Evolutionary conservation across 2,113 vertebrate genomes (phyloP), one percentile per base, ranked within the genome.

Genomic region (Brachyhypopomus occidentalis): DNA sequence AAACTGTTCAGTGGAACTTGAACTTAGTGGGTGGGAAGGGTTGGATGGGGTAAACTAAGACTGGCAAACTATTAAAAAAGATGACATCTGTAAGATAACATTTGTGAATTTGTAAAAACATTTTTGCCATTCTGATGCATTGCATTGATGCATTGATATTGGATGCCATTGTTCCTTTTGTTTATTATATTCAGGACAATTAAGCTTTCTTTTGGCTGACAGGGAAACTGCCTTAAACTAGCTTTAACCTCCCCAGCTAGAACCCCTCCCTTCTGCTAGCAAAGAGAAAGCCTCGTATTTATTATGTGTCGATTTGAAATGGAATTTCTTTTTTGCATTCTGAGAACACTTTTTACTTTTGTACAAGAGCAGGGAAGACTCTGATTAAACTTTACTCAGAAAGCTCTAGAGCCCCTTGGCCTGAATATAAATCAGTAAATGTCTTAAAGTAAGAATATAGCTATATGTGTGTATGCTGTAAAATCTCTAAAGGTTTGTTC

Each of bases 91-190:
- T 95, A 90, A 93, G 91, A 96, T 92, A 94, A 90, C 90, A 95
- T 88, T 95, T 95, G 95, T 96, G 95, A 94, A 96, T 96, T 96
- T 97, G 95, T 97, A 96, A 91, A 94, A 95, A 93, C 84, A 69
- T 70, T 90, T 86, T 77, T 84, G 88, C 87, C 84, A 84, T 91
- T 90, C 86, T 88, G 91, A 81, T 80, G n/a, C n/a, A n/a, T n/a
- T n/a, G n/a, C n/a, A n/a, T n/a, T n/a, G 84, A 92, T 90, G 87
- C 69, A 30, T 88, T 79, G 79, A 75, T 85, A 73, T 87, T 77
- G 87, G 87, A 94, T 89, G 93, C 94, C 94, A 91, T 94, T 95
- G 95, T 96, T 92, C 83, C 84, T 93, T 94, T 93, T 94, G 94
- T 94, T 92, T 92, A 94, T 83, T 85, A 73, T 88, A 93, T 90